These are phyloP conservation scores for Lethenteron camtschaticum DNA, from an alignment of 2,113 vertebrate species.

Conservation along the genomic window DNA sequence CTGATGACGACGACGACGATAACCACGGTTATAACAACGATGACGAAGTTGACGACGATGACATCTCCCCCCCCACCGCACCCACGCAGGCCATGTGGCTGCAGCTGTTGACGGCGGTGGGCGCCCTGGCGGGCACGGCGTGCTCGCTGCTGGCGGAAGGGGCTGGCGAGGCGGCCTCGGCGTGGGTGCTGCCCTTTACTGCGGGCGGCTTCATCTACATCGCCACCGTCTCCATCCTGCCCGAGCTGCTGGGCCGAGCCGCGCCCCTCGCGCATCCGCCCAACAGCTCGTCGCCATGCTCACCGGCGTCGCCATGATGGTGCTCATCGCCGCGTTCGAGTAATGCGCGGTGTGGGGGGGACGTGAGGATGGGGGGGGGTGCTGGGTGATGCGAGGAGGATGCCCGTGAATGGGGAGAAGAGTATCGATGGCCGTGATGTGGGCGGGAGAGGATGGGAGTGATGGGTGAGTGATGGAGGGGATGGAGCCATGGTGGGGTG, in stretches of 20 bases:
- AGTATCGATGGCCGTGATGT: no score
- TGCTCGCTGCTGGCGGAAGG: constrained; percentile 64
- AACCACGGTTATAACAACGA: no score
- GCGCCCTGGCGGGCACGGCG: constrained; percentile 47
- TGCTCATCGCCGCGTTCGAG: constrained; percentile 54
- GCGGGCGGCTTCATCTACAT: constrained; percentile 74
- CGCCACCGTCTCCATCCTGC: constrained; percentile 61
- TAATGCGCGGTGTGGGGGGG: constrained; percentile 11
- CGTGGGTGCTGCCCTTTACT: constrained; percentile 70
- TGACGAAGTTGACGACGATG: no score
- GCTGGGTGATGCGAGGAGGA: neutral
- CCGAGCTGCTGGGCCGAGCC: constrained; percentile 48
- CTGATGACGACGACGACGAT: no score
- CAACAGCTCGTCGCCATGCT: constrained; percentile 52
- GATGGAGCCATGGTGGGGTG: no score
- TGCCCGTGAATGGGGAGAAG: no score
- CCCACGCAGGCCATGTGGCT: constrained; percentile 51
- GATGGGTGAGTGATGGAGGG: no score
- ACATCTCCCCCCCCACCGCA: neutral
- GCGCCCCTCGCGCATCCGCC: constrained; percentile 39
- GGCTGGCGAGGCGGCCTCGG: constrained; percentile 36
- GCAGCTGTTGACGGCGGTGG: constrained; percentile 55
- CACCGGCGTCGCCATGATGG: constrained; percentile 64
- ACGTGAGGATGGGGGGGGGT: neutral
- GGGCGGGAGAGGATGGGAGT: no score